These are phyloP conservation scores for Chionodraco myersi DNA, from an alignment of 2,113 vertebrate species.

Conservation along the genomic window DNA sequence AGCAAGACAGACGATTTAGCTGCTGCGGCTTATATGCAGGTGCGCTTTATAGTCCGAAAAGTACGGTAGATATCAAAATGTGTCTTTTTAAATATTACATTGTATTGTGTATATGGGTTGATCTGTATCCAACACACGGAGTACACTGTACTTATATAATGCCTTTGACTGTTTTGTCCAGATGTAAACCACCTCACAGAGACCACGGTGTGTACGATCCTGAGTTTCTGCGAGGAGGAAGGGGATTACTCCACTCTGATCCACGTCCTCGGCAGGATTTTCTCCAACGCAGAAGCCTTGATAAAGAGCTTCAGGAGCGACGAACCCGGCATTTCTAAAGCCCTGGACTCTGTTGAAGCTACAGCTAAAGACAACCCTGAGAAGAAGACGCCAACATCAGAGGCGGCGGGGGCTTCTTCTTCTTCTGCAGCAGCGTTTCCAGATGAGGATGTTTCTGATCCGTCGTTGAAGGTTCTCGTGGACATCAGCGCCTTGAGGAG, in stretches of 20 bases:
- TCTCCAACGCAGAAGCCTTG: constrained; percentile 93
- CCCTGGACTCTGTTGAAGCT: constrained; percentile 83
- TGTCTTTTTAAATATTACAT: too few species aligned
- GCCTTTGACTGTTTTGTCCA: constrained; percentile 63
- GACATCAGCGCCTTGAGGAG: constrained; percentile 93
- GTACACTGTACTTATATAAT: too few species aligned
- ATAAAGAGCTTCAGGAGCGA: constrained; percentile 94
- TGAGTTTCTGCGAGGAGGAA: constrained; percentile 90
- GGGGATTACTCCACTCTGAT: constrained; percentile 93
- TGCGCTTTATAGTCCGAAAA: too few species aligned
- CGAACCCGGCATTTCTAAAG: constrained; percentile 86
- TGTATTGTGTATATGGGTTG: too few species aligned
- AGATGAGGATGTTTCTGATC: constrained; percentile 84
- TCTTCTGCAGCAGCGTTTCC: constrained; percentile 75
- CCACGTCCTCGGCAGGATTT: constrained; percentile 92
- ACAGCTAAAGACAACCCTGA: constrained; percentile 89
- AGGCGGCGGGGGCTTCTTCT: constrained; percentile 84
- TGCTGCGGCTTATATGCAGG: too few species aligned
- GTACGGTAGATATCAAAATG: too few species aligned
- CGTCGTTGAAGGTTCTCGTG: constrained; percentile 89
- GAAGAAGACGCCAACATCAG: constrained; percentile 84
- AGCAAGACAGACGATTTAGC: too few species aligned
- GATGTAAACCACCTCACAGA: constrained; percentile 95
- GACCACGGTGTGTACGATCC: constrained; percentile 91
- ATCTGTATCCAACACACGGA: too few species aligned